These are phyloP conservation scores for Gambusia holbrooki DNA, from an alignment of 2,113 vertebrate species.

Conservation along the genomic window DNA sequence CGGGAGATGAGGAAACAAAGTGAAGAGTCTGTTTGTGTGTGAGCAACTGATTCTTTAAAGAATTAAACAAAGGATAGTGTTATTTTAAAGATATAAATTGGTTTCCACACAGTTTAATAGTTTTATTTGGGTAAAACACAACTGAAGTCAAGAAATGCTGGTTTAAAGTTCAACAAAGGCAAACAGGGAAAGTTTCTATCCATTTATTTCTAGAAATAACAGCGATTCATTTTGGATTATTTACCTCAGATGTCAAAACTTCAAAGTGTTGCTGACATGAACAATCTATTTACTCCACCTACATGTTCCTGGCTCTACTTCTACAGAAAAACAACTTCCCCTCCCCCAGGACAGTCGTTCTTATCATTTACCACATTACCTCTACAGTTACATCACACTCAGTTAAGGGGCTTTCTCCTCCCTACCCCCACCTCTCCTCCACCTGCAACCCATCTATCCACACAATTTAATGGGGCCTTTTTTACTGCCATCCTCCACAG, in stretches of 20 bases:
- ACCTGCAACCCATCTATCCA: conserved; percentile 48
- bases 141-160: background rate
- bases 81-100: background rate
- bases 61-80: too few relatives aligned
- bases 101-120: background rate
- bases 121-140: background rate
- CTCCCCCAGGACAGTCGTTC: background rate
- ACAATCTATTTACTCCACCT: too few relatives aligned
- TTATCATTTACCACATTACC: conserved; percentile 47
- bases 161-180: too few relatives aligned
- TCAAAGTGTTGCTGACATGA: too few relatives aligned
- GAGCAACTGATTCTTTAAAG: too few relatives aligned
- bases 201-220: too few relatives aligned
- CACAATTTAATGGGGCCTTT: conserved; percentile 76
- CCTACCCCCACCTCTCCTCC: conserved; percentile 7
- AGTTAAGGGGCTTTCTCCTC: background rate
- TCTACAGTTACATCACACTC: conserved; percentile 68
- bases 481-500: conserved; percentile 51
- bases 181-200: too few relatives aligned
- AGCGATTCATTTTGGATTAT: too few relatives aligned
- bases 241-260: too few relatives aligned
- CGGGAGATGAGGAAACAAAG: conserved; percentile 11
- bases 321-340: background rate
- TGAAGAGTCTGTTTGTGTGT: background rate
- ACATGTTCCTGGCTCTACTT: too few relatives aligned